These are phyloP conservation scores for Pithys albifrons DNA, from an alignment of 2,113 vertebrate genomes.

Conservation along the genomic window DNA sequence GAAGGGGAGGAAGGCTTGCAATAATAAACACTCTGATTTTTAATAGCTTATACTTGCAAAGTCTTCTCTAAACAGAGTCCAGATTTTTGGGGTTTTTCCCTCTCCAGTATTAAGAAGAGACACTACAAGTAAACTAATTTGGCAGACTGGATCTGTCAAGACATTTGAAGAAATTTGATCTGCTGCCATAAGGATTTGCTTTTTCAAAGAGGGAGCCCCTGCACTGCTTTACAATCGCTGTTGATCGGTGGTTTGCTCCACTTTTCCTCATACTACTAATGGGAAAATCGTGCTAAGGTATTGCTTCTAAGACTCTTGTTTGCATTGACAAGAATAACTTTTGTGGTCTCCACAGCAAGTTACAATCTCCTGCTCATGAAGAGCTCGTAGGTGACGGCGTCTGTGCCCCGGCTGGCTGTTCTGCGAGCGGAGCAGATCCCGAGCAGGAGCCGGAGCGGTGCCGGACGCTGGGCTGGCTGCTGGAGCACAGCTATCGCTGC, in stretches of 20 bases:
- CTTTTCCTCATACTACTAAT: conserved; percentile 71
- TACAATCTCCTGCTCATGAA: conserved; percentile 48
- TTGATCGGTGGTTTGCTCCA: conserved; percentile 85
- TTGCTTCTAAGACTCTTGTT: conserved; percentile 68
- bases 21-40: conserved; percentile 73
- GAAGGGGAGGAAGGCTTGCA: conserved; percentile 76
- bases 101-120: conserved; percentile 60
- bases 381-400: conserved; percentile 10
- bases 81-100: background rate
- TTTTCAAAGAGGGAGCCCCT: conserved; percentile 68
- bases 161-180: conserved; percentile 60
- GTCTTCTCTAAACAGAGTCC: conserved; percentile 63
- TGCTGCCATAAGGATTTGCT: conserved; percentile 60
- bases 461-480: conserved; percentile 38
- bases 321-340: conserved; percentile 49
- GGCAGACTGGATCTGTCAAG: conserved; percentile 92
- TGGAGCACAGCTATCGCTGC: conserved; percentile 67
- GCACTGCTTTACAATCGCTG: conserved; percentile 80
- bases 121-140: conserved; percentile 77
- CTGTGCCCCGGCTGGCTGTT: conserved; percentile 12
- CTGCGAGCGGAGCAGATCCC: conserved; percentile 23
- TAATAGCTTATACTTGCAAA: conserved; percentile 49
- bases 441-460: background rate
- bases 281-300: conserved; percentile 64
- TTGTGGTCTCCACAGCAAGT: conserved; percentile 45